Evolutionary conservation across 2,797 vertebrate genomes (phyloP).

Genomic region (Thalassophryne amazonica): DNA sequence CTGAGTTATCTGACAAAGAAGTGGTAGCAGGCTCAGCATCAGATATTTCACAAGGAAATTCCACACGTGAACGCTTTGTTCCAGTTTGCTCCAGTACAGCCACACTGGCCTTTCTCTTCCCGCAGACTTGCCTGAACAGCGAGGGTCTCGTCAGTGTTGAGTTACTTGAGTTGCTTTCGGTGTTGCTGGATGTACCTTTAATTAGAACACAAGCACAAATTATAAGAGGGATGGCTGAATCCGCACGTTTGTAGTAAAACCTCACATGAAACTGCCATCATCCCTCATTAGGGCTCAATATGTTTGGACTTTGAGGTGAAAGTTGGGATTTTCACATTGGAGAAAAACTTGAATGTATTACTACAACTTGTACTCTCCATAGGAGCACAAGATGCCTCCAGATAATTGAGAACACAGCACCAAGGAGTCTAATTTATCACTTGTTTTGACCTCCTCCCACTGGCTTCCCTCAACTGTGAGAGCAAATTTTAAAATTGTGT

Average conservation of each 20-base stretch:
- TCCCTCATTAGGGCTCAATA: too few species aligned
- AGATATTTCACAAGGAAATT: not conserved
- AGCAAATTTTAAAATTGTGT: too few species aligned
- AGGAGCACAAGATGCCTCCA: too few species aligned
- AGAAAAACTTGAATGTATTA: too few species aligned
- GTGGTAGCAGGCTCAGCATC: constrained; percentile 24
- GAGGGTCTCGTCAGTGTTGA: constrained; percentile 27
- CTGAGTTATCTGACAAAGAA: constrained; percentile 6
- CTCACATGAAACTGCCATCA: not conserved
- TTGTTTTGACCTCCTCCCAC: too few species aligned
- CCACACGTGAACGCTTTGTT: constrained; percentile 30
- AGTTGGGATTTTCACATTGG: too few species aligned
- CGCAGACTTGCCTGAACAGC: constrained; percentile 49
- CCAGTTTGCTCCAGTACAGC: constrained; percentile 31
- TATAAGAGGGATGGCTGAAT: not conserved
- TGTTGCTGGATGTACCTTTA: constrained; percentile 31
- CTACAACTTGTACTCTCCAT: too few species aligned
- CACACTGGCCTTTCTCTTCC: constrained; percentile 70
- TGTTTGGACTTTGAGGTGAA: too few species aligned
- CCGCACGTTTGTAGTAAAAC: not conserved
- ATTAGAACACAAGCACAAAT: constrained; percentile 6
- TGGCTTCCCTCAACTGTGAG: too few species aligned
- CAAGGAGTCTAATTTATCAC: too few species aligned
- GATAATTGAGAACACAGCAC: too few species aligned
- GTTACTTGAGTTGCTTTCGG: constrained; percentile 12